Base-by-base conservation (phyloP, 1,140 invertebrate species). In the Cherax destructor region DNA sequence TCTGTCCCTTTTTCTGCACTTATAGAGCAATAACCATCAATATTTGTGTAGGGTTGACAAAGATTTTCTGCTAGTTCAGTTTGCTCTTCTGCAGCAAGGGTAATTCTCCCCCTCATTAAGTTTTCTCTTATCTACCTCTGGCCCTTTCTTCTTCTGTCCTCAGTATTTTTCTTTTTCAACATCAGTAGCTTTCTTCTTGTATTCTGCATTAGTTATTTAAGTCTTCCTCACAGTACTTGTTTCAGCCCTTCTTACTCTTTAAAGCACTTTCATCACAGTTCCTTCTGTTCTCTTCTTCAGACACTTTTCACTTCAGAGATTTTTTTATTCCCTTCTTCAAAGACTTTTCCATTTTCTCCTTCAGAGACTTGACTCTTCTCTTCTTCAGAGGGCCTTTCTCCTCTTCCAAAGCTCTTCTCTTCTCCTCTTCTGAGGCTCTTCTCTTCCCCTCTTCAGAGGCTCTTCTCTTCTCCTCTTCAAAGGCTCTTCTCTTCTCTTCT, bases 1-100 rank as follows among this genome's bases (percentile, higher is more conserved):
- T 86, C 77, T 6, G 9, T 74, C 11, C 74, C 49, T 80, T 24
- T 77, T 41, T 47, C 84, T 91, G n/a, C 86, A 81, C 24, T 72
- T 76, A 74, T 65, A 59, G 74, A 56, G 69, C 52, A 69, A n/a
- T 72, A 74, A 59, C 83, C 21, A 56, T 77, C 74, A 91, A 47
- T 72, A 61, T 52, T 49, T 50, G 50, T 16, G n/a, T 76, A 18
- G 56, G 72, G 52, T 9, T 56, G 9, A 41, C 30, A 41, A 4
- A 13, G 59, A 59, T 65, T 85, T 24, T 65, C 59, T 4, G 50
- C n/a, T 56, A 10, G 9, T 56, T 56, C 13, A 56, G 13, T 56
- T 56, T 56, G 52, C 52, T 56, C 52, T 47, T 84, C 83, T 47
- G 11, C 41, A 80, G 10, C 11, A n/a, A 74, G 6, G 6, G 5